Evolutionary conservation across 2,113 vertebrate genomes (phyloP), one percentile per base, ranked within the genome.

Genomic region (Indicator maculatus): DNA sequence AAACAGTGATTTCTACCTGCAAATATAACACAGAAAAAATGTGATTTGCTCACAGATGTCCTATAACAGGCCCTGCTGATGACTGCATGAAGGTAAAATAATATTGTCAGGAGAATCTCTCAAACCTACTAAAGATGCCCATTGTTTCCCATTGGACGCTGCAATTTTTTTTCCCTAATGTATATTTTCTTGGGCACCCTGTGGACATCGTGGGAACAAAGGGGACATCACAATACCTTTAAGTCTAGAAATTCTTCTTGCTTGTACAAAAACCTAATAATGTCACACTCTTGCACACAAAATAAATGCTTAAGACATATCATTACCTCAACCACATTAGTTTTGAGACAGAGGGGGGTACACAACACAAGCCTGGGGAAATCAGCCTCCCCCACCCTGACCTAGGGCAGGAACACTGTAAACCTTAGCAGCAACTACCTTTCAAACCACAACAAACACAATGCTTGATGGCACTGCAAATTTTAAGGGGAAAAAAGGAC

Each of bases 381-480:
- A 67, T 10, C 28, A 28, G 8, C 3, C 12, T 66, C 44, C n/a
- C 23, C 9, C 15, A 60, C 6, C 36, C 5, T 18, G 12, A 66
- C 18, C 2, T 3, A 4, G 0, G 10, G 76, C 7, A 39, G 36
- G 13, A 92, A 16, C 26, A 56, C 27, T 4, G 2, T 30, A 70
- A 70, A 95, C 63, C 8, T 28, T 1, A 0, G 33, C 9, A 55
- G 24, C 16, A 71, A 24, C 8, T 16, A 41, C 67, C 26, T 19
- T 61, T 53, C 33, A 89, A 72, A 58, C 3, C 9, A 64, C 58
- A 89, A 5, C 18, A 26, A 12, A 36, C 86, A 28, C 8, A n/a
- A 47, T 12, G 15, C 3, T 18, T 14, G 1, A 11, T 1, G 12
- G 12, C 47, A 41, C 2, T 33, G 12, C 4, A 71, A 47, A 19